Base-by-base conservation (phyloP, 2,797 vertebrate species). In the Telmatherina bonti region DNA sequence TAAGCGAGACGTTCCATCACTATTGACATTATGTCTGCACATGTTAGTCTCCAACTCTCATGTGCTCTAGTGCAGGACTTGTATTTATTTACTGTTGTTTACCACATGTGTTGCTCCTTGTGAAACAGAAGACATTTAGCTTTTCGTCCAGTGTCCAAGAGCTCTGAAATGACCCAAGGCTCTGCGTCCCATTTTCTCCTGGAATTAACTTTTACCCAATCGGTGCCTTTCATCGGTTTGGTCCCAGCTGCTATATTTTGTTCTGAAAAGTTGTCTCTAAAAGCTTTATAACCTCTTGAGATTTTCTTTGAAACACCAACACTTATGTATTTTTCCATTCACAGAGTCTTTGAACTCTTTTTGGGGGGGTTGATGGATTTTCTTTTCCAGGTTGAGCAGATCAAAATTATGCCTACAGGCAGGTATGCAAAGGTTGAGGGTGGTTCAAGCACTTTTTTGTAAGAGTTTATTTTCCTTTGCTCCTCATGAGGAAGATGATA, bases 181-280 rank as follows among this genome's bases (percentile, higher is more conserved):
- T 81, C 76, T 66, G 72, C 81, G 66, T 88, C 54, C 69, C 41
- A 83, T 76, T 86, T 89, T 85, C 68, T 74, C 27, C 53, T 70
- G 49, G 62, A 81, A 87, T 79, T 24, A 81, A 58, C 55, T 69
- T 81, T 85, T 78, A 18, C 65, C 54, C 45, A 76, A 84, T 75
- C 26, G 78, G 60, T 62, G 54, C 27, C 72, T 85, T 83, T 78
- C 61, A 78, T 70, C 67, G 82, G 62, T 79, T 74, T 78, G 72
- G 59, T 78, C 60, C 26, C 76, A 75, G 30, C 52, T 74, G 74
- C 72, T 71, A 60, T 29, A 59, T 71, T 76, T 62, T 72, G 33
- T 31, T 74, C 22, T 20, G 36, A 61, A 76, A 74, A 74, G 47
- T 66, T 69, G 27, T 54, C 26, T 38, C 65, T 67, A 65, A 71